Conservation (phyloP, 2,797 vertebrate species). For the Cetoscarus ocellatus region DNA sequence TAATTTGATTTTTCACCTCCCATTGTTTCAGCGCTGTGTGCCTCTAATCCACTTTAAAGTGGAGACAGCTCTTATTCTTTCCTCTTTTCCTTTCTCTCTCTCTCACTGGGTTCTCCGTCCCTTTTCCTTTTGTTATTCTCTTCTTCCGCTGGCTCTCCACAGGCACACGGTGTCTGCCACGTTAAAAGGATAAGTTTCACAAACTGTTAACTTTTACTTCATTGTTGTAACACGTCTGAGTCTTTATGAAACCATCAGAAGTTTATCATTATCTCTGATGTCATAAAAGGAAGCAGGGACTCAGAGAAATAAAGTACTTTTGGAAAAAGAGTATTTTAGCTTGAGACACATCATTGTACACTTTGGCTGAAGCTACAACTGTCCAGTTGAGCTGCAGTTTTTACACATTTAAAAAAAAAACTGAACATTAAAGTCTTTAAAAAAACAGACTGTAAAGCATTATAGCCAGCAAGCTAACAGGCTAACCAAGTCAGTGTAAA, state of each 20-base stretch:
- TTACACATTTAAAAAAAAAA: too few species aligned
- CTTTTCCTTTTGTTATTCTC: slow-evolving; percentile 42
- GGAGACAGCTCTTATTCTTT: slow-evolving; percentile 85
- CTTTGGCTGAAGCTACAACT: too few species aligned
- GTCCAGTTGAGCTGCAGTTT: too few species aligned
- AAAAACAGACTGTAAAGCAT: too few species aligned
- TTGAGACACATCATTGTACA: too few species aligned
- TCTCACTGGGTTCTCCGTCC: slow-evolving; percentile 28
- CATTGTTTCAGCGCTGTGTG: slow-evolving; percentile 88
- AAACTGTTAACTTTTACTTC: not conserved
- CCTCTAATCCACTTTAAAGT: slow-evolving; percentile 90
- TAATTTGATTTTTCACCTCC: slow-evolving; percentile 91
- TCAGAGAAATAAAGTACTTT: too few species aligned
- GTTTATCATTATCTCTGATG: not conserved
- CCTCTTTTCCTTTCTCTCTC: slow-evolving; percentile 37
- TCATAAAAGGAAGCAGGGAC: too few species aligned
- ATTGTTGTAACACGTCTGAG: not conserved
- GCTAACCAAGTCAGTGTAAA: not conserved
- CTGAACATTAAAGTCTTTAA: too few species aligned
- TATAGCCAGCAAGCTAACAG: too few species aligned
- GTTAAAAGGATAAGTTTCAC: not conserved
- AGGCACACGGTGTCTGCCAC: not conserved
- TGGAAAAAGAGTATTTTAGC: too few species aligned
- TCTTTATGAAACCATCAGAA: not conserved
- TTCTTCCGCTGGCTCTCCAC: slow-evolving; percentile 3